Conservation (phyloP, 2,888 invertebrate genomes). For the Leptopilina myrica region DNA sequence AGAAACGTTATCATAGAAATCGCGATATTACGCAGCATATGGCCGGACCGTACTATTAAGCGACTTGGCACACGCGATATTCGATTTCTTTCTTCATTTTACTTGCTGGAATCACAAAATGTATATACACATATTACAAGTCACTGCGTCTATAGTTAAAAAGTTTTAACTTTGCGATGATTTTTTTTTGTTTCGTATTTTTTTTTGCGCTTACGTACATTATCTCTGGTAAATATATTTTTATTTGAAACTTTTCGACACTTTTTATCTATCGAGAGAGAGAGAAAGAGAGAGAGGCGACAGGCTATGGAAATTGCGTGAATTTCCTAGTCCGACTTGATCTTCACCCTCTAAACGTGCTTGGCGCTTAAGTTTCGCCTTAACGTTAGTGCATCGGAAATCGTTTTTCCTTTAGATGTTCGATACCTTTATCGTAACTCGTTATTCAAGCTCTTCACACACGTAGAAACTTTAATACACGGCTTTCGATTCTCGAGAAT, state of each 20-base stretch:
- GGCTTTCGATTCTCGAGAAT: not conserved
- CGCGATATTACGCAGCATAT: conserved; percentile 57
- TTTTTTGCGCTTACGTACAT: conserved; percentile 5
- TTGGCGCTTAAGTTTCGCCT: conserved; percentile 11
- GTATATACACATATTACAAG: no score
- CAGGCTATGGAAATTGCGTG: conserved; percentile 20
- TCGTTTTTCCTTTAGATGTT: conserved; percentile 18
- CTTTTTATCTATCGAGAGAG: conserved; percentile 42
- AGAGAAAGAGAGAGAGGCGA: no score
- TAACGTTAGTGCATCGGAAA: conserved; percentile 25
- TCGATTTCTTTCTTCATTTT: conserved; percentile 48
- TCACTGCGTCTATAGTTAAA: conserved; percentile 43
- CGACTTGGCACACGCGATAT: conserved; percentile 44
- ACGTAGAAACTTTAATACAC: conserved; percentile 25
- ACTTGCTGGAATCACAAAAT: conserved; percentile 1
- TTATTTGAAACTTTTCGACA: conserved; percentile 52
- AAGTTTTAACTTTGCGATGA: conserved; percentile 52
- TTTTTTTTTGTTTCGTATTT: conserved; percentile 21
- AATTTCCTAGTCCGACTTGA: not conserved
- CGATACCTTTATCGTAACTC: conserved; percentile 31
- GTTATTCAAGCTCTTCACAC: conserved; percentile 25
- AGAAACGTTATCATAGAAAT: conserved; percentile 38
- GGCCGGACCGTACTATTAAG: conserved; percentile 62
- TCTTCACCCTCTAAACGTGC: conserved; percentile 16
- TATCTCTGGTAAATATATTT: conserved; percentile 44